These are phyloP conservation scores for Hirundichthys speculiger DNA, from an alignment of 2,113 vertebrate species.

Conservation along the genomic window DNA sequence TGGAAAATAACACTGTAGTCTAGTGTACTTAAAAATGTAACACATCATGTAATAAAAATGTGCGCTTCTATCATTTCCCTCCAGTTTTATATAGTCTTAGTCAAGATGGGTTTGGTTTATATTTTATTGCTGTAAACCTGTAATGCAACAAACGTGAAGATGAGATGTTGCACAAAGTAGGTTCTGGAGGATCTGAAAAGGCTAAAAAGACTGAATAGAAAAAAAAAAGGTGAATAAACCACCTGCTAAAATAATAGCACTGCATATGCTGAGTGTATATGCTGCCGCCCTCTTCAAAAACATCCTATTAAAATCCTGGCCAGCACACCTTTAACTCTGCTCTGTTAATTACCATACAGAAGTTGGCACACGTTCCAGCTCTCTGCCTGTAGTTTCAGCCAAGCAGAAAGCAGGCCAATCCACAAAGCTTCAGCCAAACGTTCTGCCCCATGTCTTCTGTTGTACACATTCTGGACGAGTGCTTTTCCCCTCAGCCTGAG, in stretches of 20 bases:
- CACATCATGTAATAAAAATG: neutral
- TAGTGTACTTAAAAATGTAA: too few species aligned
- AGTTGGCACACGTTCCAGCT: conserved; percentile 41
- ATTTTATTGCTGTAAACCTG: too few species aligned
- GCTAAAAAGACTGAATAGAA: conserved; percentile 30
- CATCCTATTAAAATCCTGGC: conserved; percentile 53
- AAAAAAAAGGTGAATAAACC: conserved; percentile 7
- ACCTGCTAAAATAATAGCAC: conserved; percentile 17
- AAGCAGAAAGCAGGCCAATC: conserved; percentile 40
- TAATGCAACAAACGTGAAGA: too few species aligned
- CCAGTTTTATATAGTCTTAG: neutral
- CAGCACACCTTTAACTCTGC: conserved; percentile 46
- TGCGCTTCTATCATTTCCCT: neutral
- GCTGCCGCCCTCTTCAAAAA: conserved; percentile 42
- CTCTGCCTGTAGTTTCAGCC: conserved; percentile 54
- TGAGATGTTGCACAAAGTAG: neutral
- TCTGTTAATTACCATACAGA: conserved; percentile 54
- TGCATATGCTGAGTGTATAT: conserved; percentile 19
- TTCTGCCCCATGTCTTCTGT: conserved; percentile 38
- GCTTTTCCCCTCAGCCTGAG: conserved; percentile 21
- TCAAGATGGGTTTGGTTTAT: too few species aligned
- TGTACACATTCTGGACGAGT: conserved; percentile 34
- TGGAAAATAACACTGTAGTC: neutral
- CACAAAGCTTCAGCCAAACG: conserved; percentile 53
- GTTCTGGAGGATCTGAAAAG: conserved; percentile 8